Percentiles rank a stretch among this genome's conserved stretches.
These are phyloP conservation scores for Hydrozoanthus tunicans DNA, from an alignment of 64 coral and sea anemone genomes.

Conservation along the genomic window DNA sequence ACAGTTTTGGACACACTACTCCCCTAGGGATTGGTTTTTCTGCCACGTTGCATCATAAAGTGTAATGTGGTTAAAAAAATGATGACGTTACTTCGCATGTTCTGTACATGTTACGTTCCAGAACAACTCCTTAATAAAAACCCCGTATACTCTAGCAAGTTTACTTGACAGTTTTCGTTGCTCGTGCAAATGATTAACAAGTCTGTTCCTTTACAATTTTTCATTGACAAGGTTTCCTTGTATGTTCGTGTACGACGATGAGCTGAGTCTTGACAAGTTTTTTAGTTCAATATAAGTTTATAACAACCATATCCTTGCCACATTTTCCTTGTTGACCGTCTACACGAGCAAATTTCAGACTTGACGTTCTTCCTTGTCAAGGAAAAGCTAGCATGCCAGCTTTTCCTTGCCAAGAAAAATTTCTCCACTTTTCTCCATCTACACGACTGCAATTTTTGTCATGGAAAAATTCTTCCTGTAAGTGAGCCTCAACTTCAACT, in stretches of 20 bases:
- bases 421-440: too few species aligned
- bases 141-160: neutral
- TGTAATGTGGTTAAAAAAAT: neutral
- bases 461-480: too few species aligned
- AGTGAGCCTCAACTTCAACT: too few species aligned
- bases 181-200: too few species aligned
- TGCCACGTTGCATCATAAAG: constrained; percentile 24
- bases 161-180: too few species aligned
- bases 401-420: too few species aligned
- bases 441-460: too few species aligned
- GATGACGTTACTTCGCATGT: neutral
- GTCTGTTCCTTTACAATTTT: too few species aligned
- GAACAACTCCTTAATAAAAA: neutral
- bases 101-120: neutral
- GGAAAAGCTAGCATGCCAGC: too few species aligned
- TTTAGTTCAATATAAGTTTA: neutral
- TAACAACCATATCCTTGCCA: neutral
- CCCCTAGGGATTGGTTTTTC: neutral
- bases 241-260: neutral
- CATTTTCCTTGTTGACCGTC: neutral
- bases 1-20: neutral
- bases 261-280: neutral
- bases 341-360: neutral
- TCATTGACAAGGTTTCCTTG: too few species aligned
- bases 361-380: too few species aligned